A percentile compares a stretch with the other conserved stretches of the same genome.
Evolutionary conservation across 2,797 vertebrate genomes (phyloP).

Genomic region (Rhinella marina): DNA sequence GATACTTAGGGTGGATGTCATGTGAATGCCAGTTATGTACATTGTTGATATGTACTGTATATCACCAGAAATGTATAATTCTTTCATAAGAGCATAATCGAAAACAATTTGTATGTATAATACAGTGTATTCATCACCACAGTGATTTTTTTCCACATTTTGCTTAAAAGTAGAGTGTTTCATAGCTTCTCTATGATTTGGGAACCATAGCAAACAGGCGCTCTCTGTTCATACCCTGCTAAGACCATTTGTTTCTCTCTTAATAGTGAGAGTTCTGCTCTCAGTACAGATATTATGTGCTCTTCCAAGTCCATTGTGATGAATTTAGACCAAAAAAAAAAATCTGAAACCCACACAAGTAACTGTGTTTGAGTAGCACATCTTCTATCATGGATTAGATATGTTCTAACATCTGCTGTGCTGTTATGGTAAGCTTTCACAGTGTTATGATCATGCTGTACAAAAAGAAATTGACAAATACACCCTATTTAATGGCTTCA

Average conservation of each 20-base stretch:
- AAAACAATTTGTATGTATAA: neutral
- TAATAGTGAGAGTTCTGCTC: slow-evolving; percentile 66
- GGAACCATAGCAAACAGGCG: slow-evolving; percentile 76
- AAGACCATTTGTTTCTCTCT: slow-evolving; percentile 77
- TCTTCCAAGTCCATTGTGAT: neutral
- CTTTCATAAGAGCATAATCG: neutral
- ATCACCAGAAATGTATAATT: neutral
- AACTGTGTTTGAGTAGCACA: neutral
- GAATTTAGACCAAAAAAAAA: neutral
- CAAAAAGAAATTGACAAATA: slow-evolving; percentile 71
- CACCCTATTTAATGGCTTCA: slow-evolving; percentile 72
- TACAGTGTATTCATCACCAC: neutral
- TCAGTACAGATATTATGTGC: neutral
- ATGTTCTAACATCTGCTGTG: slow-evolving; percentile 62
- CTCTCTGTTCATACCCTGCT: slow-evolving; percentile 74
- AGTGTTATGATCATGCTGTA: slow-evolving; percentile 67
- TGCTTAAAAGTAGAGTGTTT: slow-evolving; percentile 64
- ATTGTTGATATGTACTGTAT: neutral
- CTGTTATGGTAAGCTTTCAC: slow-evolving; percentile 63
- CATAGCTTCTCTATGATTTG: slow-evolving; percentile 75
- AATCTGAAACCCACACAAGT: neutral
- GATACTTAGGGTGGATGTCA: too few species aligned
- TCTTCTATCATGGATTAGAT: neutral
- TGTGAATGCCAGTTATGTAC: neutral
- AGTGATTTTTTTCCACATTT: neutral